phyloP scores from a whole-genome alignment of 2,113 vertebrate species.

The Xerus inauris region DNA sequence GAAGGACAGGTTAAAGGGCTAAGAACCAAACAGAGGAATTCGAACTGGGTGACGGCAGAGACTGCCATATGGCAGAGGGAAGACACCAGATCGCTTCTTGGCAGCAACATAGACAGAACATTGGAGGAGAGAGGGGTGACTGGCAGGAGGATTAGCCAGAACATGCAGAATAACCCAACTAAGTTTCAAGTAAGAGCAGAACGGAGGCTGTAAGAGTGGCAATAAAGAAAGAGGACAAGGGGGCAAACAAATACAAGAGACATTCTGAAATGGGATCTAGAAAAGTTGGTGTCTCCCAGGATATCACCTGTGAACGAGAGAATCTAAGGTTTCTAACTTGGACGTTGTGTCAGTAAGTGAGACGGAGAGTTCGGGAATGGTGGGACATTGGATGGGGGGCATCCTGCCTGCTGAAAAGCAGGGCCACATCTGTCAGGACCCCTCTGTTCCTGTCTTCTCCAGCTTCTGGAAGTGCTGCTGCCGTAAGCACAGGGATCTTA shows the following conservation, averaged over 20 bases:
- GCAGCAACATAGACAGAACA: background rate
- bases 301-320: background rate
- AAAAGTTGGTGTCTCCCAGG: background rate
- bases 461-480: background rate
- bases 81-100: background rate
- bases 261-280: background rate
- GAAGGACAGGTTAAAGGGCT: background rate
- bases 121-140: background rate
- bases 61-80: background rate
- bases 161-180: background rate
- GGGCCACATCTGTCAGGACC: background rate
- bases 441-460: background rate
- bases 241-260: background rate
- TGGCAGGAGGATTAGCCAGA: background rate
- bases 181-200: background rate
- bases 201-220: background rate
- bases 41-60: rapidly evolving
- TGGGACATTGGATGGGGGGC: no score
- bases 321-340: background rate
- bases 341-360: background rate
- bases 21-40: background rate
- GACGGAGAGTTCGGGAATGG: background rate
- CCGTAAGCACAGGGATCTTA: background rate
- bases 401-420: background rate
- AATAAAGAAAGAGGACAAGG: background rate